Evolutionary conservation across 2,888 invertebrate species (phyloP).

Genomic region (Idaea dimidiata): DNA sequence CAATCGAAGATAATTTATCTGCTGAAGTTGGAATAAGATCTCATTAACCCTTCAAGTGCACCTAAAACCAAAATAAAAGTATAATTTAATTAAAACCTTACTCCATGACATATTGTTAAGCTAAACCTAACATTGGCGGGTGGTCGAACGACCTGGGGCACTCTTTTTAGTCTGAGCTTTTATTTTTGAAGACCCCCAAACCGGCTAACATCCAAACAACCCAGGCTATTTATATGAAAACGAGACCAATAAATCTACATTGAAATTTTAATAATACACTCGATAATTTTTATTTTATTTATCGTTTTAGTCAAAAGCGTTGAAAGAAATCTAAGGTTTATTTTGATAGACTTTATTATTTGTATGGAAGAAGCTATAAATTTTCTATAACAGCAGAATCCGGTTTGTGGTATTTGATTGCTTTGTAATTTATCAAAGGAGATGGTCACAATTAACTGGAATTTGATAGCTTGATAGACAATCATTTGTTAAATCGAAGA

Average conservation of each 20-base stretch:
- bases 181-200: slow-evolving; percentile 46
- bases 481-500: slow-evolving; percentile 20
- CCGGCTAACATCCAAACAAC: slow-evolving; percentile 2
- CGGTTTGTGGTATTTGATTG: slow-evolving; percentile 45
- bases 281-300: slow-evolving; percentile 32
- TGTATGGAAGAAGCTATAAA: slow-evolving; percentile 33
- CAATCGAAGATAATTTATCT: too few relatives aligned
- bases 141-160: slow-evolving; percentile 41
- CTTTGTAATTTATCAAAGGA: slow-evolving; percentile 38
- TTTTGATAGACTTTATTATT: slow-evolving; percentile 32
- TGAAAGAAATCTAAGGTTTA: slow-evolving; percentile 26
- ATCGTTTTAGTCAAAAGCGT: slow-evolving; percentile 29
- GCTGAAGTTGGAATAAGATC: neutral
- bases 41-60: neutral
- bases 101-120: slow-evolving; percentile 2
- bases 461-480: slow-evolving; percentile 21
- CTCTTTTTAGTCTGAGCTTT: slow-evolving; percentile 39
- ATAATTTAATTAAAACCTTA: slow-evolving; percentile 24
- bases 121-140: slow-evolving; percentile 31
- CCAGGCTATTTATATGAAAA: slow-evolving; percentile 27
- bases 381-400: slow-evolving; percentile 30
- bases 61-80: slow-evolving; percentile 25
- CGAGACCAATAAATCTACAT: slow-evolving; percentile 58
- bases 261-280: slow-evolving; percentile 53
- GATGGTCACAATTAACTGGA: slow-evolving; percentile 22